phyloP scores from a whole-genome alignment of 2,888 invertebrate species.

The Beris chalybata region DNA sequence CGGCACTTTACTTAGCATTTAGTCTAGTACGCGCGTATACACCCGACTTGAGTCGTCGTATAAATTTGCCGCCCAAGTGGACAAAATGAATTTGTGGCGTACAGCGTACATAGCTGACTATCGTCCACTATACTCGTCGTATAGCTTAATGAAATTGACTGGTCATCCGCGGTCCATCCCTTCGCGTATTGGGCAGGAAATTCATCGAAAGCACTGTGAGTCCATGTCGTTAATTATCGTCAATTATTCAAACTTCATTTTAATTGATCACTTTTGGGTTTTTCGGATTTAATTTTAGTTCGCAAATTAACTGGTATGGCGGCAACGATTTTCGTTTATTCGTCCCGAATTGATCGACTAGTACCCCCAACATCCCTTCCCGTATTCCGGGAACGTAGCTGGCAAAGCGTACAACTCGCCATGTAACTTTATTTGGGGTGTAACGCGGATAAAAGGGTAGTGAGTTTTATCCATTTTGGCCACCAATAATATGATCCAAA shows the following conservation, averaged over 20 bases:
- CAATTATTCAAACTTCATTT: slow-evolving; percentile 56
- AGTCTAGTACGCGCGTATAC: neutral
- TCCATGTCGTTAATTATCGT: slow-evolving; percentile 49
- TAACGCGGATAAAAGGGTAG: neutral
- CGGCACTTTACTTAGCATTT: slow-evolving; percentile 16
- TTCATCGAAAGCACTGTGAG: slow-evolving; percentile 22
- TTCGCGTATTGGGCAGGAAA: neutral
- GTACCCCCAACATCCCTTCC: neutral
- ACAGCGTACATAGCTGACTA: neutral
- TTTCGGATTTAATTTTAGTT: slow-evolving; percentile 40
- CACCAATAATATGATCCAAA: neutral
- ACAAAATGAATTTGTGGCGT: slow-evolving; percentile 23
- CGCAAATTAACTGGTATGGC: slow-evolving; percentile 17
- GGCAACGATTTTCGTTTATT: slow-evolving; percentile 22
- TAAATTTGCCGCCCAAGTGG: slow-evolving; percentile 25
- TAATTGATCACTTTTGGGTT: slow-evolving; percentile 54
- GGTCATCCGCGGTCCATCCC: slow-evolving; percentile 17
- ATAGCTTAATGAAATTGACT: slow-evolving; percentile 20
- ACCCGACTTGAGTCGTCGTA: neutral
- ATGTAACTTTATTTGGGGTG: too few species aligned
- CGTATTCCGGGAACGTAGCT: too few species aligned
- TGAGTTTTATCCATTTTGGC: neutral
- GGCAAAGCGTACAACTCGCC: too few species aligned
- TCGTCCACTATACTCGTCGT: neutral
- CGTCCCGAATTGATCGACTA: slow-evolving; percentile 1